Conservation (phyloP, 23 tunicate species). For the Trididemnum clinides region DNA sequence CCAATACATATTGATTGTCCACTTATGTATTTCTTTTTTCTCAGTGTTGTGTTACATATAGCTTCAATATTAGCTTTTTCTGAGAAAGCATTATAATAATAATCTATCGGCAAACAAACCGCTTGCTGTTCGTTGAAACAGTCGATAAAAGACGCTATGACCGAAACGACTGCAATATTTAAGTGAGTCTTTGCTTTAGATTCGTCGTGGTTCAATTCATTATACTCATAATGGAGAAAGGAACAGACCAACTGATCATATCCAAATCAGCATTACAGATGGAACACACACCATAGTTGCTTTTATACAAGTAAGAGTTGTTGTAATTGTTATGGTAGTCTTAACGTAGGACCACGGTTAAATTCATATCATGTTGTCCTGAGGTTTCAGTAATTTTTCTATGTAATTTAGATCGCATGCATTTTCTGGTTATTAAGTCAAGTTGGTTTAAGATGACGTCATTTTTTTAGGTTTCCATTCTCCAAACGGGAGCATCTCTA, state of each 20-base stretch:
- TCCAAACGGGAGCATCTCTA: slow-evolving; percentile 19
- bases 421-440: too few species aligned
- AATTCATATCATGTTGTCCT: background rate
- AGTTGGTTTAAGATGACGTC: background rate
- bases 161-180: too few species aligned
- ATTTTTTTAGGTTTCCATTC: slow-evolving; percentile 41
- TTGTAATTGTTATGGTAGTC: background rate
- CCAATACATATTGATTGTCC: too few species aligned
- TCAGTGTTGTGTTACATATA: too few species aligned
- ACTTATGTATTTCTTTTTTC: too few species aligned
- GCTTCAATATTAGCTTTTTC: too few species aligned
- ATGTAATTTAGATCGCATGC: too few species aligned
- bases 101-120: too few species aligned
- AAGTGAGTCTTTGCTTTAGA: background rate
- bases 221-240: slow-evolving; percentile 66
- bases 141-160: background rate
- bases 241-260: slow-evolving; percentile 37
- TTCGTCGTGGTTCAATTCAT: slow-evolving; percentile 11
- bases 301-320: slow-evolving; percentile 67
- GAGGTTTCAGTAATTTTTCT: too few species aligned
- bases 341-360: background rate
- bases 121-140: background rate
- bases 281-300: slow-evolving; percentile 62
- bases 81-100: too few species aligned
- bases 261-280: slow-evolving; percentile 91